Evolutionary conservation across 2,888 invertebrate genomes (phyloP).

Genomic region (Ellobium chinense): DNA sequence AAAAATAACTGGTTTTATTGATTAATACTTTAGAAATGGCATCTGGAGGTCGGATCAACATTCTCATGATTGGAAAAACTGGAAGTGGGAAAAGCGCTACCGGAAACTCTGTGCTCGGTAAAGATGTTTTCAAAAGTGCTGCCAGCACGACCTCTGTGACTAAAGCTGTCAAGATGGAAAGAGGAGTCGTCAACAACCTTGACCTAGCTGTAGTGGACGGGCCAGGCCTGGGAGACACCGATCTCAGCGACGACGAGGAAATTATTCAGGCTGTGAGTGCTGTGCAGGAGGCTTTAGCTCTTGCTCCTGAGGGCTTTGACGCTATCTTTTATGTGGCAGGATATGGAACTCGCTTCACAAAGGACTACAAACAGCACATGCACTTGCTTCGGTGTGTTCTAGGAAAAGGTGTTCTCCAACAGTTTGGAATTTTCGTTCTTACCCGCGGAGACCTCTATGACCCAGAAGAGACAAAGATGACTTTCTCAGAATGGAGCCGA

Average conservation of each 20-base stretch:
- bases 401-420: background rate
- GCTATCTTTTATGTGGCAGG: background rate
- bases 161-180: background rate
- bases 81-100: constrained; percentile 7
- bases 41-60: too few species aligned
- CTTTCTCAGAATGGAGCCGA: background rate
- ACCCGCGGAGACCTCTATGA: background rate
- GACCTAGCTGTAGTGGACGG: background rate
- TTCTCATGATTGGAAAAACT: background rate
- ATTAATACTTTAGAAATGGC: too few species aligned
- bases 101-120: background rate
- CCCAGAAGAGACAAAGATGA: background rate
- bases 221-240: constrained; percentile 3
- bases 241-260: background rate
- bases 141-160: background rate
- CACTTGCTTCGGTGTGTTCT: background rate
- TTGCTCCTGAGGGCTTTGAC: background rate
- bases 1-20: too few species aligned
- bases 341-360: background rate
- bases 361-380: background rate
- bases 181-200: background rate
- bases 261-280: background rate
- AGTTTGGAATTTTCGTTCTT: background rate
- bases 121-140: too few species aligned
- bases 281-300: background rate